phyloP scores from a whole-genome alignment of 1,140 invertebrate genomes.

The Andrena cerasifolii region DNA sequence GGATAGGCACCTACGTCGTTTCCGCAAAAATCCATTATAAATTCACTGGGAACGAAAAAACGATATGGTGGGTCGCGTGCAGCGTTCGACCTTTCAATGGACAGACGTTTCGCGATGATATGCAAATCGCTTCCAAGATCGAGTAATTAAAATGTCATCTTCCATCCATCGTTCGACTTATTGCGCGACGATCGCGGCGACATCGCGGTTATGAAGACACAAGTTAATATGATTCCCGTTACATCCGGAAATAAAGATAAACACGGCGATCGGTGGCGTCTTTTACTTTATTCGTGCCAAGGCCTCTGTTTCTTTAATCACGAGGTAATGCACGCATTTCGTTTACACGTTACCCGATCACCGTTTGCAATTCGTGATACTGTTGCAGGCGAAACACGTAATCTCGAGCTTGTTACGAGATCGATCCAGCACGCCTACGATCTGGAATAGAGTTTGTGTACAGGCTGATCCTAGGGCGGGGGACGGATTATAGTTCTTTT shows the following conservation, averaged over 20 bases:
- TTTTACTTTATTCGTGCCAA: background rate
- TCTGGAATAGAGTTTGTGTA: background rate
- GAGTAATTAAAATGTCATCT: slow-evolving; percentile 33
- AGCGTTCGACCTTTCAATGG: slow-evolving; percentile 13
- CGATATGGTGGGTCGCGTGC: background rate
- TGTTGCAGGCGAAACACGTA: slow-evolving; percentile 5
- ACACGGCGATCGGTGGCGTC: background rate
- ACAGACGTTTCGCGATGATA: background rate
- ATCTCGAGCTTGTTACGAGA: slow-evolving; percentile 17
- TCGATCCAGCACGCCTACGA: slow-evolving; percentile 21
- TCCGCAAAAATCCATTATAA: background rate
- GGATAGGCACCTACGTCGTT: no score
- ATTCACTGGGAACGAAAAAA: background rate
- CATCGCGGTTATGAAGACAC: no score
- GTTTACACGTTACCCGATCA: background rate
- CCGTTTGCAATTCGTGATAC: background rate
- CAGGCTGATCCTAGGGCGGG: background rate
- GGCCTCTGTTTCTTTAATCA: background rate
- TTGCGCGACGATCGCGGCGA: no score
- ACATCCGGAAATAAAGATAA: background rate
- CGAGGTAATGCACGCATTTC: background rate
- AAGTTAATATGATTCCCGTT: no score
- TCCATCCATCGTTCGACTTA: no score
- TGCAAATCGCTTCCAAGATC: background rate
- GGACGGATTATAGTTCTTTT: background rate